Conservation (phyloP, 2,797 vertebrate genomes). For the Trachops cirrhosus region DNA sequence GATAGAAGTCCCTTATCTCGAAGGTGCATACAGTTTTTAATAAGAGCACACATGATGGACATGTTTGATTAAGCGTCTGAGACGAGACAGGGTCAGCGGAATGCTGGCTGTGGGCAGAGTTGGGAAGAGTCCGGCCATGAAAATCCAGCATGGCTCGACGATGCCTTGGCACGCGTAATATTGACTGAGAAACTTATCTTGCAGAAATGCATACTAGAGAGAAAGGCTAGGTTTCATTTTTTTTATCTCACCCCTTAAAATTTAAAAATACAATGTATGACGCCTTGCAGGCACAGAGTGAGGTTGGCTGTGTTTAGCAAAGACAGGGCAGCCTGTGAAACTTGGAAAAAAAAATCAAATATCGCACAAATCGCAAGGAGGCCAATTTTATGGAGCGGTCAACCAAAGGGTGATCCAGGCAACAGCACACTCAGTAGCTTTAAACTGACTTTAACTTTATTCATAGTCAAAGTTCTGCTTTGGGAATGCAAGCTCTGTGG, state of each 20-base stretch:
- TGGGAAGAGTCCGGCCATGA: background rate
- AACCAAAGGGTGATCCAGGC: background rate
- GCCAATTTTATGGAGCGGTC: background rate
- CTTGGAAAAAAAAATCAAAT: background rate
- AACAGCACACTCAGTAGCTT: background rate
- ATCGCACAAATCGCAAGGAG: background rate
- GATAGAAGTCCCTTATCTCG: background rate
- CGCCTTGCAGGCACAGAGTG: background rate
- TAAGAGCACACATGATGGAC: background rate
- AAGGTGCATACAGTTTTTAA: background rate
- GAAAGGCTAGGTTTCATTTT: background rate
- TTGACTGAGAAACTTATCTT: background rate
- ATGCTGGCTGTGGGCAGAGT: background rate
- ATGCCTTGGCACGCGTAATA: background rate
- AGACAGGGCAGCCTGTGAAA: background rate
- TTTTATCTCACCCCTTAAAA: background rate
- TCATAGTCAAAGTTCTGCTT: background rate
- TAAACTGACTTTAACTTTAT: background rate
- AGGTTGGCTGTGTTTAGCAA: constrained; percentile 43
- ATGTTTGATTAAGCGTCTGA: background rate
- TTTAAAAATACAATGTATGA: background rate
- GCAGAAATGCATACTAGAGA: background rate
- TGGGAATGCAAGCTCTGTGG: background rate
- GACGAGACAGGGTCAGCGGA: background rate
- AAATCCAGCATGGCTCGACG: background rate